Conservation (phyloP, 2,797 vertebrate genomes). For the Prunella strophiata region DNA sequence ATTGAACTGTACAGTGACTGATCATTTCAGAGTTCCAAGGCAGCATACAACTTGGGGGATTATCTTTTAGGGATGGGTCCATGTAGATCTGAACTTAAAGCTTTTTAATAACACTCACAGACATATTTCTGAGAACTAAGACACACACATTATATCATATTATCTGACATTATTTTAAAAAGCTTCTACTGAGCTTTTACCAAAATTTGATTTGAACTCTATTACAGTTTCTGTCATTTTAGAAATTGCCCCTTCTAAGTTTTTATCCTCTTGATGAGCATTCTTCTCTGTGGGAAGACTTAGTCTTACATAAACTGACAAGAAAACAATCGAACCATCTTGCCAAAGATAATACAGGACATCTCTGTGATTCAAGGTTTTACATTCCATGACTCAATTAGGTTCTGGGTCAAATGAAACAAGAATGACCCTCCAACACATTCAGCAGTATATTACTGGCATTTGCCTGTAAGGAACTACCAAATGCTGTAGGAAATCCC, state of each 20-base stretch:
- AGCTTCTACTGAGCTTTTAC: background rate
- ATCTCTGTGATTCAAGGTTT: background rate
- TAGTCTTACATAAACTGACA: background rate
- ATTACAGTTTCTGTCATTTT: background rate
- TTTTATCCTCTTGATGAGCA: background rate
- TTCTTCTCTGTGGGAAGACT: background rate
- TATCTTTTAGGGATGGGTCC: background rate
- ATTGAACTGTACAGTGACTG: fast-evolving
- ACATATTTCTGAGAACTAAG: background rate
- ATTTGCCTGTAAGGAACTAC: background rate
- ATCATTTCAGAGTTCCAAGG: background rate
- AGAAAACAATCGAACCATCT: background rate
- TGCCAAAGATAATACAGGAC: background rate
- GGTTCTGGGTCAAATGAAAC: background rate
- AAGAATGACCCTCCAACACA: background rate
- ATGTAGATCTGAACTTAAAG: background rate
- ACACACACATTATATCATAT: background rate
- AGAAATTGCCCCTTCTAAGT: background rate
- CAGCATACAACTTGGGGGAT: background rate
- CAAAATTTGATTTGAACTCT: background rate
- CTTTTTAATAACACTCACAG: background rate
- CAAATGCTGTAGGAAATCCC: background rate
- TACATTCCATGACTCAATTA: background rate
- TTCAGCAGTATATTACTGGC: background rate
- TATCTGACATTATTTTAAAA: background rate